Evolutionary conservation across 2,113 vertebrate genomes (phyloP).

Genomic region (Ochotona princeps): DNA sequence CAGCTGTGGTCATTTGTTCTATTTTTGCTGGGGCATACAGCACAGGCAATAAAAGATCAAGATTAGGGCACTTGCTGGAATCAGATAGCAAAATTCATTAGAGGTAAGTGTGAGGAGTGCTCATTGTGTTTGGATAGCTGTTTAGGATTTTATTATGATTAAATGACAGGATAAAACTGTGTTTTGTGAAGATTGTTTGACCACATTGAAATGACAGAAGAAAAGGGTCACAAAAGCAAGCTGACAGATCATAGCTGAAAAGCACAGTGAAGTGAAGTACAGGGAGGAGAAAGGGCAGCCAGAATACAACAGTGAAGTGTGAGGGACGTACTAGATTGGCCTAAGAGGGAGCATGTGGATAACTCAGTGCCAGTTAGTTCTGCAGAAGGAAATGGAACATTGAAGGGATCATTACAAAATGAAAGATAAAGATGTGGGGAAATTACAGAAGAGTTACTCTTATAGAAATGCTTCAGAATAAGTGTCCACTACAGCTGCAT

Average conservation of each 20-base stretch:
- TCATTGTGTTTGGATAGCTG: background rate
- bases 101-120: background rate
- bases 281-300: background rate
- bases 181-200: background rate
- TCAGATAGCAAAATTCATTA: background rate
- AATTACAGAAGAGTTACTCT: background rate
- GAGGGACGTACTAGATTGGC: background rate
- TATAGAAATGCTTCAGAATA: background rate
- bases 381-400: background rate
- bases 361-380: background rate
- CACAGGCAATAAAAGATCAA: background rate
- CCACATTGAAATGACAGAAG: constrained; percentile 14
- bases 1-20: background rate
- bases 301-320: background rate
- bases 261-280: background rate
- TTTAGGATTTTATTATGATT: background rate
- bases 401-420: background rate
- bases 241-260: background rate
- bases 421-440: background rate
- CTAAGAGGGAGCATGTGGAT: background rate
- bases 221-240: background rate
- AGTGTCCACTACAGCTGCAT: background rate
- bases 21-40: background rate
- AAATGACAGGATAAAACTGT: background rate
- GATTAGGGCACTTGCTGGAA: background rate